Base-by-base conservation (phyloP, 2,797 vertebrate genomes). In the Gorsachius magnificus region DNA sequence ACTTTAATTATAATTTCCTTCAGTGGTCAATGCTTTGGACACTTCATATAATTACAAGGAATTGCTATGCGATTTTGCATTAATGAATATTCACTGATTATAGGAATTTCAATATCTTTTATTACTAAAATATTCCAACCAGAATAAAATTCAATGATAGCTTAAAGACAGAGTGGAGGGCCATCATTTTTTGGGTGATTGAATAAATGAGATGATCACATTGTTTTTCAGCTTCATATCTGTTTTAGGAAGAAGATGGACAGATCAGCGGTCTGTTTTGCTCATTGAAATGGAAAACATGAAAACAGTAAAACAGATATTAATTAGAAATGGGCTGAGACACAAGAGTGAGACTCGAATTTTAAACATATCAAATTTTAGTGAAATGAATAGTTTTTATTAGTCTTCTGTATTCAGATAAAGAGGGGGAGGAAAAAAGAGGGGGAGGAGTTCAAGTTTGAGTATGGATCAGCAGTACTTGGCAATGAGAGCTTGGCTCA, bases 1-100 rank as follows among this genome's bases (percentile, higher is more conserved):
- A 95, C 85, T 95, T 96, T 84, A 95, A 95, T 97, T 96, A 89
- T 82, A 36, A 70, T 95, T 97, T 93, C 29, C 68, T 89, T 96
- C 80, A 94, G 53, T 88, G 85, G 95, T 86, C 56, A 41, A 9
- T 94, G 90, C 78, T 89, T 89, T 84, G 86, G 79, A 58, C 50
- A 45, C 35, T 74, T 83, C 58, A 46, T 48, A 41, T 89, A 91
- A 97, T 61, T 71, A 86, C 50, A 90, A 96, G 68, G 45, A 83
- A 92, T 83, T 53, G 54, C 29, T 33, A 1, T 68, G 69, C 72
- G 76, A 66, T 79, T 83, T 94, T 66, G 11, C 64, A 60, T 84
- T 89, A 94, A 94, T 90, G 60, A 93, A 70, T 93, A 79, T 69
- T 89, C 79, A 33, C 65, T 29, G 65, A 36, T 79, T 88, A 81